Percentiles rank a stretch among this genome's conserved stretches.
phyloP scores from a whole-genome alignment of 2,797 vertebrate genomes.

The Alcedo quadribrachys region DNA sequence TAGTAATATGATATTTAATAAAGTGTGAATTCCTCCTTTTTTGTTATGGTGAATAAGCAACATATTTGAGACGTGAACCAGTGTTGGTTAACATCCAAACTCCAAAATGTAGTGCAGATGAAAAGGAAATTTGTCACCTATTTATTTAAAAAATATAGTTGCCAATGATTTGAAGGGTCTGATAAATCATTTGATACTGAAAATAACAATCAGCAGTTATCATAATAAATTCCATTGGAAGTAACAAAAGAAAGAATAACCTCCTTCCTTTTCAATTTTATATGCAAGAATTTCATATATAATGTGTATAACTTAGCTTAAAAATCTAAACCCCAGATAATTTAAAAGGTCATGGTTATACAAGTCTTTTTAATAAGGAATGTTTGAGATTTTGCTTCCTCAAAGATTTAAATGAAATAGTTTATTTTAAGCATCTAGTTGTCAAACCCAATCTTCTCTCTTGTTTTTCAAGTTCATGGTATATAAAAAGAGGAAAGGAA shows the following conservation, averaged over 20 bases:
- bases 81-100: neutral
- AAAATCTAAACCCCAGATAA: neutral
- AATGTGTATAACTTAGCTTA: neutral
- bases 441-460: neutral
- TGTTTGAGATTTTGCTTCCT: neutral
- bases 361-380: neutral
- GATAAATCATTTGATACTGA: neutral
- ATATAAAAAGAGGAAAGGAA: neutral
- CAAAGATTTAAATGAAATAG: neutral
- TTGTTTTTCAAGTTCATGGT: neutral
- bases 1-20: neutral
- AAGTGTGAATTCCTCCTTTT: neutral
- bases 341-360: neutral
- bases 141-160: neutral
- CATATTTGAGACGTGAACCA: neutral
- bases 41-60: neutral
- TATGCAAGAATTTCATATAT: neutral
- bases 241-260: neutral
- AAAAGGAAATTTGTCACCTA: neutral
- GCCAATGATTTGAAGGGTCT: neutral
- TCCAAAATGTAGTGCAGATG: neutral
- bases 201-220: neutral
- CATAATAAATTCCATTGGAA: neutral
- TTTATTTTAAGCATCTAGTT: slow-evolving; percentile 25
- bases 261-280: neutral